phyloP scores from a whole-genome alignment of 2,113 vertebrate species.

The Anser cygnoides region DNA sequence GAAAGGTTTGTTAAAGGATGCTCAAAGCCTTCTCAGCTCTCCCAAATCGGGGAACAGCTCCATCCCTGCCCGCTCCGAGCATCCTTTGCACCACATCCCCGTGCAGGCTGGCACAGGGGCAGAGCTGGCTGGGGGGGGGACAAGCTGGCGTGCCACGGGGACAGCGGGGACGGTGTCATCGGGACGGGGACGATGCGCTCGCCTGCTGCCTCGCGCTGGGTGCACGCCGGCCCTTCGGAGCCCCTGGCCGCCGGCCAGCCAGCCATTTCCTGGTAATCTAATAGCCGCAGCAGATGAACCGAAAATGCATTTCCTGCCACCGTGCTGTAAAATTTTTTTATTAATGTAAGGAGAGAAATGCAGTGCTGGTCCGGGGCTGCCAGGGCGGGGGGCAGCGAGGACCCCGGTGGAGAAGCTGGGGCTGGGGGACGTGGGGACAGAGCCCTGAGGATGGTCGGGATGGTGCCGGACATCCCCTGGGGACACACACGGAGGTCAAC shows the following conservation, averaged over 20 bases:
- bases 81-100: background rate
- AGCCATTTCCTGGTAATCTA: conserved; percentile 82
- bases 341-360: conserved; percentile 81
- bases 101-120: rapidly evolving
- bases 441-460: background rate
- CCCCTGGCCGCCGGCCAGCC: conserved; percentile 74
- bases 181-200: background rate
- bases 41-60: background rate
- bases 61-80: rapidly evolving
- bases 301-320: conserved; percentile 85
- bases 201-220: conserved; percentile 4
- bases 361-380: conserved; percentile 47
- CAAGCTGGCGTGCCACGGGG: background rate
- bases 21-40: background rate
- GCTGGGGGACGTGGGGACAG: rapidly evolving
- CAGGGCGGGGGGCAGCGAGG: background rate
- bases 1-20: background rate
- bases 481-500: background rate
- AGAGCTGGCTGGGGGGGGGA: background rate
- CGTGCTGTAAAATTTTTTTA: conserved; percentile 77
- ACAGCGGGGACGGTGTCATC: background rate
- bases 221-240: conserved; percentile 48
- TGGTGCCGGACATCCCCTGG: rapidly evolving
- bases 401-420: background rate
- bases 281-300: conserved; percentile 80